phyloP scores from a whole-genome alignment of 2,888 invertebrate species.

The Brachyptera putata region DNA sequence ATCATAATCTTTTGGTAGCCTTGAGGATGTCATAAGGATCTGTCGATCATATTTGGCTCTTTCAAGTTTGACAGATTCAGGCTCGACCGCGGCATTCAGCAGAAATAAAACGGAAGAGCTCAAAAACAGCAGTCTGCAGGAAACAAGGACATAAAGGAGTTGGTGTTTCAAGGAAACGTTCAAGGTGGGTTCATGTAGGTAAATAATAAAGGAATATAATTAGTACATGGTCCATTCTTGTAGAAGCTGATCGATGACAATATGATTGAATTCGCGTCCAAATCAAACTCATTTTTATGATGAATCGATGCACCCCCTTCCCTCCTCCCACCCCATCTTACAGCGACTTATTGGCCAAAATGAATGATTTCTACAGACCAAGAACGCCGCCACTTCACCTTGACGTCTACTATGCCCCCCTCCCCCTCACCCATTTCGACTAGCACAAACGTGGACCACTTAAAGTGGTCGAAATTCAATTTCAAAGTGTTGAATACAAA shows the following conservation, averaged over 20 bases:
- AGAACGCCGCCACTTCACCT: not conserved
- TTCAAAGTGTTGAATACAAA: constrained; percentile 30
- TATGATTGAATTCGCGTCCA: not conserved
- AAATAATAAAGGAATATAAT: too few species aligned
- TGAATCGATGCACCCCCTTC: not conserved
- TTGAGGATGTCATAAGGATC: not conserved
- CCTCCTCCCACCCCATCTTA: too few species aligned
- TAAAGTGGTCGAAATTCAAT: constrained; percentile 27
- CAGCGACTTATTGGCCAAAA: too few species aligned
- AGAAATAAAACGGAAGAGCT: too few species aligned
- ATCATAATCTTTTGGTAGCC: not conserved
- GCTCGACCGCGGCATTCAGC: too few species aligned
- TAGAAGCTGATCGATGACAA: not conserved
- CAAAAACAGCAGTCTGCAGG: not conserved
- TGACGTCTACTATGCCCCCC: not conserved
- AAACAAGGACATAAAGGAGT: too few species aligned
- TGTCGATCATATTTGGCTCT: not conserved
- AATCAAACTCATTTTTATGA: not conserved
- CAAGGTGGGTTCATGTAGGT: too few species aligned
- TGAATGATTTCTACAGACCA: too few species aligned
- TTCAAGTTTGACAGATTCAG: not conserved
- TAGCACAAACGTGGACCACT: not conserved
- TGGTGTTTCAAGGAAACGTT: too few species aligned
- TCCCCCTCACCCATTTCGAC: not conserved
- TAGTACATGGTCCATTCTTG: too few species aligned